A percentile compares a stretch with the other conserved stretches of the same genome.
These are phyloP conservation scores for Pandemis cinnamomeana DNA, from an alignment of 2,888 invertebrate genomes.

Conservation along the genomic window DNA sequence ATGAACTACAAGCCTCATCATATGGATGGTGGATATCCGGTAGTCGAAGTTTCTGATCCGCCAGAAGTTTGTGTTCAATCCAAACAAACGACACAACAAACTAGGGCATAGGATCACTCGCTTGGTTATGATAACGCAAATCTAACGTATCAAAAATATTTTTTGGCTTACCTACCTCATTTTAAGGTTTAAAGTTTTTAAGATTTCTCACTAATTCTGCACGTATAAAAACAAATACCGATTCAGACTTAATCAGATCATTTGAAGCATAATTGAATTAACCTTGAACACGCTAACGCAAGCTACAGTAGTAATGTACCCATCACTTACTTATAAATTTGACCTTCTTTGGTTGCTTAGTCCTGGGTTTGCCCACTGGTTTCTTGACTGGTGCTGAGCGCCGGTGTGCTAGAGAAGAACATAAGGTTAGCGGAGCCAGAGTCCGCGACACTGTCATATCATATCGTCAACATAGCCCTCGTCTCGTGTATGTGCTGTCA, in stretches of 20 bases:
- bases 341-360: slow-evolving; percentile 95
- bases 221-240: not conserved
- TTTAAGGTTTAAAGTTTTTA: not conserved
- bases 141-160: not conserved
- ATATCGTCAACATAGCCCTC: slow-evolving; percentile 38
- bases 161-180: not conserved
- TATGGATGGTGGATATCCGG: too few relatives aligned
- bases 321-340: slow-evolving; percentile 95
- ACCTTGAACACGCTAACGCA: not conserved
- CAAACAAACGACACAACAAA: not conserved
- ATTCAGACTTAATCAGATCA: not conserved
- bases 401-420: slow-evolving; percentile 71
- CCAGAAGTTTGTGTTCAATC: not conserved
- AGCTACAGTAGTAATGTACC: slow-evolving; percentile 1
- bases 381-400: slow-evolving; percentile 90
- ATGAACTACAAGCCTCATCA: too few relatives aligned
- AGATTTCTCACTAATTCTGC: not conserved
- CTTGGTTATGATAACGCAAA: not conserved
- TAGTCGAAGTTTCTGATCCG: too few relatives aligned
- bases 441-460: slow-evolving; percentile 4
- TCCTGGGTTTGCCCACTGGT: slow-evolving; percentile 91
- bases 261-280: not conserved
- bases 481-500: not conserved
- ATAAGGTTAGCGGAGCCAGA: slow-evolving; percentile 53
- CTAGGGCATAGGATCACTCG: not conserved